Conservation (phyloP, 2,888 invertebrate species). For the Cataglyphis cursor region DNA sequence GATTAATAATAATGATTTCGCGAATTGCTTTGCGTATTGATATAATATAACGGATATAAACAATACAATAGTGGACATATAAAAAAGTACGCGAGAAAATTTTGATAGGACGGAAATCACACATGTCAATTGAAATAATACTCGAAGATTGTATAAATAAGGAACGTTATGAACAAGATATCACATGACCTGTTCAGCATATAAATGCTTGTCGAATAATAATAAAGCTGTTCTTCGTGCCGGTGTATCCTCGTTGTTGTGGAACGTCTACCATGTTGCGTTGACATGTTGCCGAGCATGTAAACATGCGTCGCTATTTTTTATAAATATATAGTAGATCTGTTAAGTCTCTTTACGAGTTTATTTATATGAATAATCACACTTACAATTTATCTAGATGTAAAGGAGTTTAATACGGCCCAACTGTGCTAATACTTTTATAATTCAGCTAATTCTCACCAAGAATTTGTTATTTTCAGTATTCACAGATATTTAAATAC, state of each 20-base stretch:
- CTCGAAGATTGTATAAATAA: background rate
- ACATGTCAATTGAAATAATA: background rate
- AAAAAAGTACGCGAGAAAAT: background rate
- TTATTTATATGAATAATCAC: constrained; percentile 30
- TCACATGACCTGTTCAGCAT: background rate
- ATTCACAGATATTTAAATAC: background rate
- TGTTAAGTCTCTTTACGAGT: background rate
- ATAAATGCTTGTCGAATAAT: background rate
- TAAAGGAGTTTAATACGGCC: constrained; percentile 36
- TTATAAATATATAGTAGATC: constrained; percentile 16
- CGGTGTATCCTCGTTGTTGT: background rate
- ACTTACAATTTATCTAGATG: constrained; percentile 25
- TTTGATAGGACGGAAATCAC: background rate
- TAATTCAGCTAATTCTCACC: constrained; percentile 32
- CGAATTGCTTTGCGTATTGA: background rate
- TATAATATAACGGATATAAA: background rate
- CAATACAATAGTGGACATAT: background rate
- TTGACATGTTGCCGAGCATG: background rate
- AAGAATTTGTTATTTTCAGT: constrained; percentile 44
- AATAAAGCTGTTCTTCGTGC: background rate
- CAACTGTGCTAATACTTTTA: constrained; percentile 24
- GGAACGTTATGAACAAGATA: background rate
- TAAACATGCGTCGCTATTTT: background rate
- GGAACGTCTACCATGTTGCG: no score
- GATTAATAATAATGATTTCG: background rate